Base-by-base conservation (phyloP, 2,797 vertebrate species). In the Chaunax sp. region DNA sequence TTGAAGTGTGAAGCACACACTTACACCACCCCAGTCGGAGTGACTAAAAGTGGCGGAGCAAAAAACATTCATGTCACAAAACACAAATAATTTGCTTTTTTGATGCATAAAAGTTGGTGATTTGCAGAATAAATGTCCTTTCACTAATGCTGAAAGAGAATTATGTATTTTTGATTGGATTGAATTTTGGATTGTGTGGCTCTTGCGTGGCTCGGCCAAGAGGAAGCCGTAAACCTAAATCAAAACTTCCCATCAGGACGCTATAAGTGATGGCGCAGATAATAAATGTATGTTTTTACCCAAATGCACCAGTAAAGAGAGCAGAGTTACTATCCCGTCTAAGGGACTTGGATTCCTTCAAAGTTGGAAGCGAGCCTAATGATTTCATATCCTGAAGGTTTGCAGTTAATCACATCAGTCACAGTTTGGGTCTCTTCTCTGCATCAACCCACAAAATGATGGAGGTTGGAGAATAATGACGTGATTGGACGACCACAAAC, bases 381-480 rank as follows among this genome's bases (percentile, higher is more conserved):
- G 77, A 82, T 82, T 85, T 85, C 66, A 82, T 70, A 82, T 84
- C 79, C 51, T 66, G 77, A 75, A 54, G 73, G 72, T 76, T 53
- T 71, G 55, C 50, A 58, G 69, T 81, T 80, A 81, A 87, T 87
- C 65, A 75, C 66, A 73, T 85, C 72, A 67, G 22, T 87, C 75
- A 67, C 38, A 59, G 61, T 63, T 72, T 43, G 61, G 56, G 23
- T 68, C 55, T 67, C 54, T 72, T 54, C 53, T 68, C 54, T 72
- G 51, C 60, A 77, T 81, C 77, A 75, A 11, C 46, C 82, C 71
- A 82, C 78, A 89, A 64, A 77, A 65, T 76, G 73, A 85, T 83
- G 47, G 63, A 59, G 41, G 68, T 64, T 54, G 41, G 49, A 74
- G 49, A 64, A 59, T 65, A 65, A 78, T 54, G 61, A 77, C 53